Evolutionary conservation across 2,888 invertebrate genomes (phyloP), one percentile per base, ranked within the genome.

Genomic region (Arctia plantaginis): DNA sequence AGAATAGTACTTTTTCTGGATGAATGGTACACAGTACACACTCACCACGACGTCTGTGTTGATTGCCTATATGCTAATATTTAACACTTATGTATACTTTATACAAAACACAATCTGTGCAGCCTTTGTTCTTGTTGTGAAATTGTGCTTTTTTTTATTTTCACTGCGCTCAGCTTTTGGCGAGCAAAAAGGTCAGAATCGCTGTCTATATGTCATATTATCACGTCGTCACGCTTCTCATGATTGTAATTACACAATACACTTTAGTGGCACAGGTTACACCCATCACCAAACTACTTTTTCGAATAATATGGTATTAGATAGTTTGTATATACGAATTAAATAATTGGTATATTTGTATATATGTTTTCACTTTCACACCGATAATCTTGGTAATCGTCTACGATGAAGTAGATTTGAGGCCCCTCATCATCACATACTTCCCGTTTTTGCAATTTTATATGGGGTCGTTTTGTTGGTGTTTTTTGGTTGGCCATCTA

Each of bases 101-200:
- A 27, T 30, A 30, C 1, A 20, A 66, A 44, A 67, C 18, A 4
- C 44, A 15, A n/a, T 66, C 41, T 39, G 15, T 44, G 41, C 23
- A 67, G 30, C 13, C 23, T 68, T 47, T 30, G 7, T 47, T 67
- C 66, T 55, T 35, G 59, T 69, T 59, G n/a, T n/a, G 59, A 66
- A 23, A 47, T 65, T 65, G 13, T 41, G 13, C 13, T 33, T 71
- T 44, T 72, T 83, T 72, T 83, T 81, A 72, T 80, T 82, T 85
- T 71, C 72, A 82, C 75, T 78, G 79, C 83, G 77, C 71, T 80
- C 85, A 86, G 85, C 74, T 78, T 78, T 74, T 76, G 85, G 82
- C 76, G 77, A 80, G 72, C 72, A 82, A 81, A 18, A 81, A 89
- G 88, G 89, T 88, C 76, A 88, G 86, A 81, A 41, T 72, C 67